A percentile compares a stretch with the other conserved stretches of the same genome.
Evolutionary conservation across 1,140 invertebrate genomes (phyloP).

Genomic region (Aphaenogaster rudis): DNA sequence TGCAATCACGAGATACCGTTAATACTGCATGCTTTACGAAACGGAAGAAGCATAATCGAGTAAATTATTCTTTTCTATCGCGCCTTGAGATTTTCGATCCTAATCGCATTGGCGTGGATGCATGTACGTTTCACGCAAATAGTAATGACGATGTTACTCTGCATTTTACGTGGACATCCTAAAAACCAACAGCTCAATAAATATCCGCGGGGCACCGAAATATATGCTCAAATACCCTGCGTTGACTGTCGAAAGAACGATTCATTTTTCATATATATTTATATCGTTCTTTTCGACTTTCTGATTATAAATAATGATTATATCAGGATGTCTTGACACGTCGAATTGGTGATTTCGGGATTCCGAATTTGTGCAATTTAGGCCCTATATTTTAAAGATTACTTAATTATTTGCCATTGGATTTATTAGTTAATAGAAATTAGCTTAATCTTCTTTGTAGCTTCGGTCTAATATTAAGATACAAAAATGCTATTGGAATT

Average conservation of each 20-base stretch:
- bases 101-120: neutral
- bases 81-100: constrained; percentile 38
- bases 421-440: constrained; percentile 1
- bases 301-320: constrained; percentile 23
- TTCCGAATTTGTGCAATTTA: neutral
- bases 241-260: neutral
- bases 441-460: neutral
- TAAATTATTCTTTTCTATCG: constrained; percentile 69
- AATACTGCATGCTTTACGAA: constrained; percentile 48
- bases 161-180: constrained; percentile 77
- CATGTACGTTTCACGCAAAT: neutral
- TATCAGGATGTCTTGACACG: constrained; percentile 33
- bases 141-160: constrained; percentile 9
- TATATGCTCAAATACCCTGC: constrained; percentile 34
- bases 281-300: constrained; percentile 52
- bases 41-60: constrained; percentile 54
- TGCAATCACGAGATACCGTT: constrained; percentile 66
- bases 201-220: constrained; percentile 15
- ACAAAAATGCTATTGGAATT: neutral
- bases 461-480: constrained; percentile 8
- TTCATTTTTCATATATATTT: constrained; percentile 30
- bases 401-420: neutral
- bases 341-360: constrained; percentile 38
- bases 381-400: neutral
- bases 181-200: constrained; percentile 54